These are phyloP conservation scores for Centropus unirufus DNA, from an alignment of 2,113 vertebrate genomes.

Conservation along the genomic window DNA sequence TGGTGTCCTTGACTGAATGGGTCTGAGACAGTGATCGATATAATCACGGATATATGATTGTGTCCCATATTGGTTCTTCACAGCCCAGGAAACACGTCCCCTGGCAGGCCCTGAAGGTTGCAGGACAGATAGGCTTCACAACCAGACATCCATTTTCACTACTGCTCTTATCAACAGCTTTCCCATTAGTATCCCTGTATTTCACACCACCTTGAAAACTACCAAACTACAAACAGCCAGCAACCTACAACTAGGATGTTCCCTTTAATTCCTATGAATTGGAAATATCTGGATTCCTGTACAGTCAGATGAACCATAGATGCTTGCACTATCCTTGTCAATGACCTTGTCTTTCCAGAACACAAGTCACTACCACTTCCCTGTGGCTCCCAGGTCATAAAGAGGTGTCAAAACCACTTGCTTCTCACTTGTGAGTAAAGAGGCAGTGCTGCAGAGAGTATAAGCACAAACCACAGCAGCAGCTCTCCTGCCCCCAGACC, in stretches of 20 bases:
- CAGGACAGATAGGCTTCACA: constrained; percentile 46
- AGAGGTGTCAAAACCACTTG: constrained; percentile 31
- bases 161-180: background rate
- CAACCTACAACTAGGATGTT: background rate
- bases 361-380: background rate
- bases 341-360: constrained; percentile 18
- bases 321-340: background rate
- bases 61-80: constrained; percentile 65
- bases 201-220: background rate
- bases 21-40: constrained; percentile 58
- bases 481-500: background rate
- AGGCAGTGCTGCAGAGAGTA: background rate
- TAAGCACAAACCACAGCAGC: constrained; percentile 10
- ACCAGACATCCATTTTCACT: constrained; percentile 31
- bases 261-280: background rate
- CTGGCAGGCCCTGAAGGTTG: constrained; percentile 61
- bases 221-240: background rate
- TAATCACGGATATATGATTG: constrained; percentile 44
- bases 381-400: constrained; percentile 22
- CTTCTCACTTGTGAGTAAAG: background rate
- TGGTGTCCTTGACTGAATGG: constrained; percentile 31
- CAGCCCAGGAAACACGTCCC: constrained; percentile 62
- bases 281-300: background rate
- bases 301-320: background rate
- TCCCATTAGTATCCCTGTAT: background rate